Percentiles rank a stretch among this genome's conserved stretches.
Conservation (phyloP, 2,888 invertebrate species). For the Scotopteryx bipunctaria region DNA sequence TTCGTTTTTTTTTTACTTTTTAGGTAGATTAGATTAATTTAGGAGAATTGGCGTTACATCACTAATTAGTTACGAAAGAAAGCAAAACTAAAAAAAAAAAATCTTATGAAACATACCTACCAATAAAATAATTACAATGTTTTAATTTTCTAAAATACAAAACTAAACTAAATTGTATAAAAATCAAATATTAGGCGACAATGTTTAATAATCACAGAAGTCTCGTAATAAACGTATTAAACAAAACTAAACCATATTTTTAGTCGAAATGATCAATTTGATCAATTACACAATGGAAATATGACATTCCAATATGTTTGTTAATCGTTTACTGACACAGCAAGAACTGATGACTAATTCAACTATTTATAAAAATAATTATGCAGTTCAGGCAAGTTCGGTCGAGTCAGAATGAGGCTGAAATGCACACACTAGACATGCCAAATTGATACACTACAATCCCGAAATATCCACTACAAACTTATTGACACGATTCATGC, state of each 20-base stretch:
- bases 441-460: constrained; percentile 9
- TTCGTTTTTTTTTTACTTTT: constrained; percentile 18
- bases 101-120: constrained; percentile 39
- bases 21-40: constrained; percentile 16
- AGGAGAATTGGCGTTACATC: constrained; percentile 15
- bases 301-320: constrained; percentile 35
- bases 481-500: not conserved
- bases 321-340: constrained; percentile 5
- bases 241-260: constrained; percentile 38
- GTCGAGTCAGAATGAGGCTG: constrained; percentile 34
- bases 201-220: constrained; percentile 64
- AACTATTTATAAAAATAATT: constrained; percentile 51
- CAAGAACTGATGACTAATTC: constrained; percentile 49
- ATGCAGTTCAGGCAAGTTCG: constrained; percentile 60
- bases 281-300: constrained; percentile 47
- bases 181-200: constrained; percentile 55
- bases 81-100: constrained; percentile 23
- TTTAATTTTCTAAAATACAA: constrained; percentile 42
- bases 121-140: constrained; percentile 36
- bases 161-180: constrained; percentile 50
- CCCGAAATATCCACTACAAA: not conserved
- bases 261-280: constrained; percentile 44
- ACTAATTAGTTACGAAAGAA: constrained; percentile 23
- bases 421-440: constrained; percentile 25
- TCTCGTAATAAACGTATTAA: constrained; percentile 49